Conservation (phyloP, 2,888 invertebrate genomes). For the Spodoptera littoralis region DNA sequence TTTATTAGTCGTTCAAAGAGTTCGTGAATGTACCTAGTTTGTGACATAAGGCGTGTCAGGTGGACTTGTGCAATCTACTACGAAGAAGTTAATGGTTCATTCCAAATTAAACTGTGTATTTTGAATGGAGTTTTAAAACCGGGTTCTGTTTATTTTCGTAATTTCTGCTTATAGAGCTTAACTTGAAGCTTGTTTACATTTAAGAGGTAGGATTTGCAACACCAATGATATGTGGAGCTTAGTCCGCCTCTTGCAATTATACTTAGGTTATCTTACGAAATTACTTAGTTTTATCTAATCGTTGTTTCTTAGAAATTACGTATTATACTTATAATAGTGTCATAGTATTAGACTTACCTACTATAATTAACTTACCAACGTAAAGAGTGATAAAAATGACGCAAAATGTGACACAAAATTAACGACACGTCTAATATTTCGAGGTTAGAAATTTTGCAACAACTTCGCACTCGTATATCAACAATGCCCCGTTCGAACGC, state of each 20-base stretch:
- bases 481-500: constrained; percentile 49
- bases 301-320: too few relatives aligned
- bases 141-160: constrained; percentile 33
- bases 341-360: too few relatives aligned
- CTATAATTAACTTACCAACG: too few relatives aligned
- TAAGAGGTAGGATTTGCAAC: constrained; percentile 37
- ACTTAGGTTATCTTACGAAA: constrained; percentile 21
- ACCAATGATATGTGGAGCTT: constrained; percentile 39
- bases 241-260: constrained; percentile 32
- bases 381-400: too few relatives aligned
- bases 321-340: too few relatives aligned
- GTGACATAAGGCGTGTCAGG: constrained; percentile 28
- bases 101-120: constrained; percentile 41
- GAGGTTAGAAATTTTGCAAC: constrained; percentile 5
- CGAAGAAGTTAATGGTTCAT: constrained; percentile 43
- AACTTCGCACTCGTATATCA: constrained; percentile 9
- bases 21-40: constrained; percentile 39
- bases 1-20: constrained; percentile 46
- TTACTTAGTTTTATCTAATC: not conserved
- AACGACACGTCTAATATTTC: not conserved
- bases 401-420: too few relatives aligned
- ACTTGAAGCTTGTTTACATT: constrained; percentile 35
- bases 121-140: constrained; percentile 36
- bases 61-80: constrained; percentile 18
- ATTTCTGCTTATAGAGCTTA: constrained; percentile 30